Evolutionary conservation across 2,797 vertebrate species (phyloP), one percentile per base, ranked within the genome.

Genomic region (Malurus leucopterus): DNA sequence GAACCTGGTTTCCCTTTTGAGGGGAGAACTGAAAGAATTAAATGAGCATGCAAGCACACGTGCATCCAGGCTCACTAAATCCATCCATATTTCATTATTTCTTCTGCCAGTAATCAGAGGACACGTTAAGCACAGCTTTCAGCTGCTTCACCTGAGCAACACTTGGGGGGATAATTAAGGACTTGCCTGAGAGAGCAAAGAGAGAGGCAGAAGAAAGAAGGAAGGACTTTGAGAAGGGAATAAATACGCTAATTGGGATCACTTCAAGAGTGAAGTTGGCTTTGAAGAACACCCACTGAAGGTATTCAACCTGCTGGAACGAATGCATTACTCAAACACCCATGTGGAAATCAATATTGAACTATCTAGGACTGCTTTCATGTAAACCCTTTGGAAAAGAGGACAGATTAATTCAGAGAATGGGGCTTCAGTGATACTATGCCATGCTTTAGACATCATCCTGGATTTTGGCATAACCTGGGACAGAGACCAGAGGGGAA

Each of bases 251-350:
- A 83, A 77, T 87, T 76, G 62, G 74, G 64, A 90, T 73, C 58
- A 71, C 63, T 94, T 95, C 91, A 92, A 92, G 82, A 94, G 70
- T 75, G 69, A 93, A 91, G 32, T 0, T 88, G 79, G 61, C 81
- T 94, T 96, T 95, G 92, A 94, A 95, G 93, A 96, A 67, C 64
- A 73, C 47, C 55, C 86, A 41, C 67, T 84, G 57, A 84, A 94
- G 86, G 57, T 81, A 80, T 88, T 88, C 91, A 50, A 62, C 40
- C 38, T 92, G 29, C 69, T 94, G 88, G 67, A 76, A 90, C 9
- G 36, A 65, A 55, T 6, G 30, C 49, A 27, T 92, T 90, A 73
- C 70, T 80, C 55, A 75, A 86, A 72, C 47, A 49, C 80, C 70
- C 16, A 3, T 43, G 38, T 77, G 77, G 84, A 88, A 90, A 91